phyloP scores from a whole-genome alignment of 2,888 invertebrate genomes.

The Eilema sororculum region DNA sequence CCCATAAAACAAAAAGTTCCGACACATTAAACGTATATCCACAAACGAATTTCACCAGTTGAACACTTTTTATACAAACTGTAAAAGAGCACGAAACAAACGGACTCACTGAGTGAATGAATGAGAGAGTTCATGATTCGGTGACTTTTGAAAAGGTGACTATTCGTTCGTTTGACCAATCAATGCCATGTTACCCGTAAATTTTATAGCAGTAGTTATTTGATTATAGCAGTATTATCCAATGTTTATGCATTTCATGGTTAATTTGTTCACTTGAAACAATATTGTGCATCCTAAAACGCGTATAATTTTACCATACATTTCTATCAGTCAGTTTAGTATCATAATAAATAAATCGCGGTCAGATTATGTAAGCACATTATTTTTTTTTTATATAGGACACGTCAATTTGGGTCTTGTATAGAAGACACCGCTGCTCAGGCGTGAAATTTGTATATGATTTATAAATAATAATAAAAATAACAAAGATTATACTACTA shows the following conservation, averaged over 20 bases:
- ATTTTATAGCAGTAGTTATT: not conserved
- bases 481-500: not conserved
- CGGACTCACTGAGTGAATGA: too few relatives aligned
- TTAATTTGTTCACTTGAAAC: not conserved
- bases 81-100: not conserved
- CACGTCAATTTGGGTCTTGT: too few relatives aligned
- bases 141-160: not conserved
- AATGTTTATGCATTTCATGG: not conserved
- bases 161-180: not conserved
- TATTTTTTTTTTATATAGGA: too few relatives aligned
- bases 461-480: not conserved
- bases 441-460: not conserved
- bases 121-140: not conserved
- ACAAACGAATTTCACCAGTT: not conserved
- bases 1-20: too few relatives aligned
- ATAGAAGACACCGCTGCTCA: too few relatives aligned
- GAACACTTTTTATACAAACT: not conserved
- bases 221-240: not conserved
- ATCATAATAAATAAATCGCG: not conserved
- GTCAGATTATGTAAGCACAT: not conserved
- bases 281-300: conserved; percentile 1
- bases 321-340: not conserved
- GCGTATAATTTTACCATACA: conserved; percentile 6
- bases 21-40: too few relatives aligned
- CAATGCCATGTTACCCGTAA: not conserved